phyloP scores from a whole-genome alignment of 2,797 vertebrate species.

The Chrosomus eos region DNA sequence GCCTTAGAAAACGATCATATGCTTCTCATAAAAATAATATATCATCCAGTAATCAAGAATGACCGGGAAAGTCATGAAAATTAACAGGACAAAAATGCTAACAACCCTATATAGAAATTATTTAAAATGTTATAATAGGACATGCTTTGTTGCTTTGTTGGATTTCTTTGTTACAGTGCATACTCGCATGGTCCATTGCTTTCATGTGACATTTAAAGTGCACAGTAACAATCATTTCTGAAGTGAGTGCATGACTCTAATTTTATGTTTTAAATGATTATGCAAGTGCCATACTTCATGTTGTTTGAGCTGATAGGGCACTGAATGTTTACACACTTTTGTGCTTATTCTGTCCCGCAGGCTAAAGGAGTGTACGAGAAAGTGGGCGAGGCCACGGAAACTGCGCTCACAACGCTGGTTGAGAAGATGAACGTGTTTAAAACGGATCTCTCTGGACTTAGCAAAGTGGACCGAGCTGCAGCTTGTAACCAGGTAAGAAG shows the following conservation, averaged over 20 bases:
- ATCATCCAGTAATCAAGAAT: background rate
- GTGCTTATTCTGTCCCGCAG: slow-evolving; percentile 57
- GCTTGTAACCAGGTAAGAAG: slow-evolving; percentile 78
- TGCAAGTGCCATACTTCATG: background rate
- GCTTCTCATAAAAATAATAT: background rate
- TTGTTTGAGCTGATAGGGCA: slow-evolving; percentile 1
- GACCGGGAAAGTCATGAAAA: background rate
- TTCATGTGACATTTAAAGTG: slow-evolving; percentile 28
- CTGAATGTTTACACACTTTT: slow-evolving; percentile 21
- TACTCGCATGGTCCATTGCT: background rate
- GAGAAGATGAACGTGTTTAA: slow-evolving; percentile 88
- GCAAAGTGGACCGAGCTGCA: slow-evolving; percentile 82
- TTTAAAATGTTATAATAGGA: background rate
- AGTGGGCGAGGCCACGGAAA: slow-evolving; percentile 85
- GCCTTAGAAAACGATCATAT: background rate
- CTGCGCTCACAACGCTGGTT: slow-evolving; percentile 82
- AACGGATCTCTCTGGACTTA: slow-evolving; percentile 72
- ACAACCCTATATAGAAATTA: background rate
- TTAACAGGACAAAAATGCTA: background rate
- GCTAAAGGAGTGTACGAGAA: slow-evolving; percentile 83
- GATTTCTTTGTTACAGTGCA: background rate
- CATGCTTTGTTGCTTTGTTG: background rate
- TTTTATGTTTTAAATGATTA: background rate
- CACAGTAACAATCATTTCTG: slow-evolving; percentile 8
- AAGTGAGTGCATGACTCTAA: slow-evolving; percentile 1